Conservation (phyloP, 2,797 vertebrate genomes). For the Darevskia mixta region DNA sequence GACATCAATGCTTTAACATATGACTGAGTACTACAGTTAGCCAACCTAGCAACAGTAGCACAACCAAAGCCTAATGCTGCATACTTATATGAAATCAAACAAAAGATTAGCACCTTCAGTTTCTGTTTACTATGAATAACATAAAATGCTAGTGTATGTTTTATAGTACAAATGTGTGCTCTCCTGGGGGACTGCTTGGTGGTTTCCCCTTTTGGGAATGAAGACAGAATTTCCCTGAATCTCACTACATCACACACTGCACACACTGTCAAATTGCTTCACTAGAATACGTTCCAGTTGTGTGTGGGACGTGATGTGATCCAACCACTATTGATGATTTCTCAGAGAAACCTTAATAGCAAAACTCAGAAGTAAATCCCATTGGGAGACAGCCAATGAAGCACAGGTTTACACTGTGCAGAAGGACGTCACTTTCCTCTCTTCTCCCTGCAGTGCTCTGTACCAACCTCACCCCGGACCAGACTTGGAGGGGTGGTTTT, state of each 20-base stretch:
- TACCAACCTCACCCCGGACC: no score
- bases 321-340: background rate
- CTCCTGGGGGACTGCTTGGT: background rate
- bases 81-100: conserved; percentile 15
- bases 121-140: conserved; percentile 25
- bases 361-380: background rate
- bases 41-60: conserved; percentile 19
- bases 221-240: background rate
- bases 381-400: no score
- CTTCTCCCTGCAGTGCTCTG: no score
- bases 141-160: background rate
- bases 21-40: background rate
- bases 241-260: background rate
- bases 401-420: no score
- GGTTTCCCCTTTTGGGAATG: no score
- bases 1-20: background rate
- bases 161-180: conserved; percentile 25
- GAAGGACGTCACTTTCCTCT: no score
- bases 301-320: background rate
- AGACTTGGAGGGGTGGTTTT: no score
- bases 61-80: background rate
- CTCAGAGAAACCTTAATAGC: background rate
- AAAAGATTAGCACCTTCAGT: background rate
- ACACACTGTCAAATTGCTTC: background rate
- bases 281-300: background rate